Percentiles rank a stretch among this genome's conserved stretches.
phyloP scores from a whole-genome alignment of 35 echinoderm and acorn worm genomes.

The Nesometra sesokonis region DNA sequence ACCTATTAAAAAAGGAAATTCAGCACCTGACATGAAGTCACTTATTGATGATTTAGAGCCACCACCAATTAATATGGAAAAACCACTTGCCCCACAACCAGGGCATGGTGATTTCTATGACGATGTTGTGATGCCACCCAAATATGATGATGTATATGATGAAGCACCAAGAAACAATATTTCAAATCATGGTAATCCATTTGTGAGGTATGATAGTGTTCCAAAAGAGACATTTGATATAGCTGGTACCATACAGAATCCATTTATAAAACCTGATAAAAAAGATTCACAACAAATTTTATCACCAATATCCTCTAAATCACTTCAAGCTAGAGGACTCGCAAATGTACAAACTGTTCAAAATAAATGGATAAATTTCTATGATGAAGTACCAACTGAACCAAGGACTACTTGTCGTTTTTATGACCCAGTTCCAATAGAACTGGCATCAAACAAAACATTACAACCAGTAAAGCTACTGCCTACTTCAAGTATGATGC shows the following conservation, averaged over 20 bases:
- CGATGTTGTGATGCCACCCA: neutral
- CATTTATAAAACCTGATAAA: neutral
- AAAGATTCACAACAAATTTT: neutral
- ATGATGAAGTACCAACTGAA: conserved; percentile 52
- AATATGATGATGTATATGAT: neutral
- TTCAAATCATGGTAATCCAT: neutral
- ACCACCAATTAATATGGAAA: neutral
- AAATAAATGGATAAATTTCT: conserved; percentile 72
- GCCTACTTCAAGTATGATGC: neutral
- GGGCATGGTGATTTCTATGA: neutral
- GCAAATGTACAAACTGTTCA: neutral
- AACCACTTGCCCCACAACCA: neutral
- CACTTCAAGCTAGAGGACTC: neutral
- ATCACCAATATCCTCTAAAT: neutral
- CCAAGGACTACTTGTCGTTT: neutral
- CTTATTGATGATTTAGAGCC: neutral
- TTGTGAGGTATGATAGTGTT: neutral
- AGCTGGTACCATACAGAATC: neutral
- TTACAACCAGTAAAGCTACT: neutral
- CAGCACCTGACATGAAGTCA: neutral
- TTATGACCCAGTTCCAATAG: neutral
- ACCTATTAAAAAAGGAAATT: neutral
- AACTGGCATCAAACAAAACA: neutral
- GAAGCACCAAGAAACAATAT: neutral
- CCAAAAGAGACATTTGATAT: neutral